These are phyloP conservation scores for Aurelia aurita DNA, from an alignment of 30 jellyfish, hydroid and myxozoan species.

Conservation along the genomic window DNA sequence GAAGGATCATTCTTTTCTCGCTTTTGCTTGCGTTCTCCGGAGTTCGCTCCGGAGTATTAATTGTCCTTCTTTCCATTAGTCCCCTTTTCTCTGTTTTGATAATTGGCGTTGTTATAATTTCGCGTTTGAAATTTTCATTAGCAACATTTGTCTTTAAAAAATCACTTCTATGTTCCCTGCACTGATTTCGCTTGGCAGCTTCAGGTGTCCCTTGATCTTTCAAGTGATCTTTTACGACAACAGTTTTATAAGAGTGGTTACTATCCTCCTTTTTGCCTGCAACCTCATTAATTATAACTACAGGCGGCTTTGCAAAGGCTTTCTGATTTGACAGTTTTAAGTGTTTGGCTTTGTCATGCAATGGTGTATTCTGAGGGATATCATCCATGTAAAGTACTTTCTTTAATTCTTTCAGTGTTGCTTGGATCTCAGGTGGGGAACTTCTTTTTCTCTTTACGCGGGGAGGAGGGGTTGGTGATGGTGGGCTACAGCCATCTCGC, in stretches of 20 bases:
- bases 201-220: neutral
- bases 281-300: neutral
- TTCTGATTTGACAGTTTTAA: neutral
- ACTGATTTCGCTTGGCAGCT: neutral
- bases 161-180: too few relatives aligned
- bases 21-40: slow-evolving; percentile 3
- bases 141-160: neutral
- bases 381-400: slow-evolving; percentile 19
- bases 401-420: slow-evolving; percentile 43
- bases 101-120: slow-evolving; percentile 30
- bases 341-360: neutral
- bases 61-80: neutral
- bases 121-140: neutral
- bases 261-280: neutral
- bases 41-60: neutral
- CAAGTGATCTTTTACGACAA: neutral
- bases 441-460: slow-evolving; percentile 24
- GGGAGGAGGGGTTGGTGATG: slow-evolving; percentile 74
- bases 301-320: neutral
- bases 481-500: slow-evolving; percentile 34
- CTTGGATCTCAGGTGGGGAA: slow-evolving; percentile 44
- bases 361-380: neutral
- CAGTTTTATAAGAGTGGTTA: neutral
- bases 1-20: neutral
- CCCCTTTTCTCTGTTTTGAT: neutral